Evolutionary conservation across 2,113 vertebrate genomes (phyloP).

Genomic region (Phylloscopus trochiloides): DNA sequence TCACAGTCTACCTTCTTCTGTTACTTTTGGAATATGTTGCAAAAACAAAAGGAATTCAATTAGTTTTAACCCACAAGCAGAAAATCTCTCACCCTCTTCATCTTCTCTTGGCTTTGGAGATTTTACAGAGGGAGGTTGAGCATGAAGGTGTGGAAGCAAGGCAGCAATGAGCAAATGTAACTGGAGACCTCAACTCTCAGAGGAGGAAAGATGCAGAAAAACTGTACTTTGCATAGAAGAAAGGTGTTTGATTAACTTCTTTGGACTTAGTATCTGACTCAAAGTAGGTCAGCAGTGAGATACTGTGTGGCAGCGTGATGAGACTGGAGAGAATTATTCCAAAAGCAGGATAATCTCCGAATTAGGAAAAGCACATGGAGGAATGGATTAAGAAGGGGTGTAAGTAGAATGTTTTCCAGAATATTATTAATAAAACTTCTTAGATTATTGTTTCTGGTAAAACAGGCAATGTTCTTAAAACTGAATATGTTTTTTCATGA

Average conservation of each 20-base stretch:
- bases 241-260: background rate
- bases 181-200: background rate
- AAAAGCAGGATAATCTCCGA: slow-evolving; percentile 28
- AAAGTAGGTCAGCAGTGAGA: background rate
- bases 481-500: background rate
- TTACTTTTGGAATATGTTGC: background rate
- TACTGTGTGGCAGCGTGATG: background rate
- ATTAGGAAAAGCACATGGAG: background rate
- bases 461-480: background rate
- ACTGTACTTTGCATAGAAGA: background rate
- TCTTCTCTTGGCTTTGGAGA: background rate
- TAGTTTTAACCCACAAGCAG: background rate
- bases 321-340: background rate
- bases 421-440: background rate
- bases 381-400: background rate
- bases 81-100: background rate
- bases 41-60: background rate
- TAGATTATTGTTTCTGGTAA: background rate
- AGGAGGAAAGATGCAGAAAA: background rate
- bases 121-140: background rate
- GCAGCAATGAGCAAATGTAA: background rate
- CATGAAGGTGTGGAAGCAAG: background rate
- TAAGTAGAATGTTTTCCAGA: background rate
- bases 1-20: background rate
- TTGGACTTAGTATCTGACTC: background rate